These are phyloP conservation scores for Neodon shergylaensis DNA, from an alignment of 2,113 vertebrate genomes.

Conservation along the genomic window DNA sequence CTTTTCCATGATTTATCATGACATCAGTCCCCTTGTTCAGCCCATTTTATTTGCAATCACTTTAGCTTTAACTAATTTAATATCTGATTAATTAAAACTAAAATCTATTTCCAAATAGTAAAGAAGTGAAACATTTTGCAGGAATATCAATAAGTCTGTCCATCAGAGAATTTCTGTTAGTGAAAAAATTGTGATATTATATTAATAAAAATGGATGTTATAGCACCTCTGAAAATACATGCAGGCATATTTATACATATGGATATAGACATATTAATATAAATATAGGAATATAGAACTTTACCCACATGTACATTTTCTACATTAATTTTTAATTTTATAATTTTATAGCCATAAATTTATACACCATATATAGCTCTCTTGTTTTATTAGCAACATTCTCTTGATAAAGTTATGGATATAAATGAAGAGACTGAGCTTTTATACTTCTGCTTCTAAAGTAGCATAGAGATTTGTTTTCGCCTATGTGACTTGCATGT, in stretches of 20 bases:
- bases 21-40: neutral
- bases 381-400: neutral
- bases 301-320: neutral
- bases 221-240: neutral
- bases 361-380: fast-evolving
- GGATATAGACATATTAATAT: neutral
- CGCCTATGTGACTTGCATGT: fast-evolving
- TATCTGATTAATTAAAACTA: neutral
- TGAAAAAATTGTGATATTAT: neutral
- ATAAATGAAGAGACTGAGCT: neutral
- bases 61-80: neutral
- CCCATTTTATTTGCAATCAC: neutral
- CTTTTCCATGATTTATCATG: neutral
- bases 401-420: neutral
- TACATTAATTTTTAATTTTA: neutral
- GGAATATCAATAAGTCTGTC: neutral
- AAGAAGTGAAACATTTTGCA: neutral
- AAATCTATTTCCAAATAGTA: neutral
- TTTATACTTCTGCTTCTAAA: neutral
- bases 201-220: neutral
- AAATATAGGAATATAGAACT: neutral
- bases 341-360: neutral
- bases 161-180: neutral
- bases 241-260: neutral
- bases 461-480: neutral